phyloP scores from a whole-genome alignment of 2,113 vertebrate genomes.

The Gyps fulvus region DNA sequence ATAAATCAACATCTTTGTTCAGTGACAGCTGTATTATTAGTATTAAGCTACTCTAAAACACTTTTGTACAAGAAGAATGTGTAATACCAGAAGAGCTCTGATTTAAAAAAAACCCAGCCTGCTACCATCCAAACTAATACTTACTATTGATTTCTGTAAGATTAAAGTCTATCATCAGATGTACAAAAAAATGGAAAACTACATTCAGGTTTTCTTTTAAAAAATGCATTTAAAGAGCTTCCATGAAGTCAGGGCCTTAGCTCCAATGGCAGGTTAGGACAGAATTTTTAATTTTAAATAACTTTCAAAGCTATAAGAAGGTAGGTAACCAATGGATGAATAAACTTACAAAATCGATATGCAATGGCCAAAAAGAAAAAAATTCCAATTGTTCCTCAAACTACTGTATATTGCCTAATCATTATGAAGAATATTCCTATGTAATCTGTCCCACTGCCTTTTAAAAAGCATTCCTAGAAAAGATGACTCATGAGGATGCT shows the following conservation, averaged over 20 bases:
- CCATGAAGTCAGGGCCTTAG: background rate
- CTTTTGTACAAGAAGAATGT: background rate
- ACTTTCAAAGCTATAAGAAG: background rate
- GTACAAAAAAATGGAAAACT: background rate
- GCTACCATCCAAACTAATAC: background rate
- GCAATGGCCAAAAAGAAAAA: background rate
- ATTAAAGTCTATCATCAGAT: background rate
- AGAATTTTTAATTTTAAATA: background rate
- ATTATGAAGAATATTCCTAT: background rate
- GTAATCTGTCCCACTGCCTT: background rate
- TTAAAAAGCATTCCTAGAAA: background rate
- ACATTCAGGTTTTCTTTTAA: background rate
- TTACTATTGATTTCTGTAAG: background rate
- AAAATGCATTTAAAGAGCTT: background rate
- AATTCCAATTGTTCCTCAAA: background rate
- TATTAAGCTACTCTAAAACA: background rate
- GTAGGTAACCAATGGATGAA: background rate
- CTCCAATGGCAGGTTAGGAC: background rate
- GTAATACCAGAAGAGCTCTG: background rate
- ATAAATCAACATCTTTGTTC: background rate
- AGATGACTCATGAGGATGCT: background rate
- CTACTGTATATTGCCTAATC: background rate
- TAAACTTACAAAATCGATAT: background rate
- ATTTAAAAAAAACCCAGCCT: background rate
- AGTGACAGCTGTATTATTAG: background rate